These are phyloP conservation scores for Amblyjoppa proteus DNA, from an alignment of 2,888 invertebrate species.

Conservation along the genomic window DNA sequence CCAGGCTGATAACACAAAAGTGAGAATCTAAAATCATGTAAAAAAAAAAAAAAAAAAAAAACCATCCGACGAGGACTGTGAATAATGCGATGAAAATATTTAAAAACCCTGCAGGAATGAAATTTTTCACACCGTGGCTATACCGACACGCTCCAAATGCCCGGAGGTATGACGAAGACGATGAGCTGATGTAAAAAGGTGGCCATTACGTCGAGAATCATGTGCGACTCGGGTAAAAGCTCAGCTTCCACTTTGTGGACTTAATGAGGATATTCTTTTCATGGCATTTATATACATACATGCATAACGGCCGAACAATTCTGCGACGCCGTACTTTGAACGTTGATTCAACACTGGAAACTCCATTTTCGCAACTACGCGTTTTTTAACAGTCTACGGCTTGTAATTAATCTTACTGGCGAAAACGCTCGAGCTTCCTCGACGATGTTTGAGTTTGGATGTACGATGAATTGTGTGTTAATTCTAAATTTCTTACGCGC, in stretches of 20 bases:
- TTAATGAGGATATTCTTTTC: constrained; percentile 23
- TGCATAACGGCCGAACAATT: background rate
- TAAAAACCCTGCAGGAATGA: background rate
- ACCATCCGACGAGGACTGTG: background rate
- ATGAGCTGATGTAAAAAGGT: constrained; percentile 16
- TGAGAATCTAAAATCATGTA: background rate
- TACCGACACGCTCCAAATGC: background rate
- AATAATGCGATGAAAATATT: background rate
- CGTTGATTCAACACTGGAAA: background rate
- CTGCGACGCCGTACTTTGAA: background rate
- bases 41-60: background rate
- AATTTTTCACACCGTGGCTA: background rate
- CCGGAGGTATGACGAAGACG: background rate
- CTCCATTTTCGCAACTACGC: background rate
- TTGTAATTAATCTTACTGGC: background rate
- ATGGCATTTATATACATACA: constrained; percentile 21
- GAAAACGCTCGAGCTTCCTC: background rate
- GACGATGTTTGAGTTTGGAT: too few species aligned
- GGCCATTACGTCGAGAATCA: background rate
- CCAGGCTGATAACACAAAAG: background rate
- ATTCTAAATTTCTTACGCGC: too few species aligned
- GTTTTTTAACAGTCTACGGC: background rate
- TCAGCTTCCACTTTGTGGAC: background rate
- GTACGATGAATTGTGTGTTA: too few species aligned
- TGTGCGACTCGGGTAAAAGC: background rate